phyloP scores from a whole-genome alignment of 1,140 invertebrate genomes.

The Hormaphis cornu region DNA sequence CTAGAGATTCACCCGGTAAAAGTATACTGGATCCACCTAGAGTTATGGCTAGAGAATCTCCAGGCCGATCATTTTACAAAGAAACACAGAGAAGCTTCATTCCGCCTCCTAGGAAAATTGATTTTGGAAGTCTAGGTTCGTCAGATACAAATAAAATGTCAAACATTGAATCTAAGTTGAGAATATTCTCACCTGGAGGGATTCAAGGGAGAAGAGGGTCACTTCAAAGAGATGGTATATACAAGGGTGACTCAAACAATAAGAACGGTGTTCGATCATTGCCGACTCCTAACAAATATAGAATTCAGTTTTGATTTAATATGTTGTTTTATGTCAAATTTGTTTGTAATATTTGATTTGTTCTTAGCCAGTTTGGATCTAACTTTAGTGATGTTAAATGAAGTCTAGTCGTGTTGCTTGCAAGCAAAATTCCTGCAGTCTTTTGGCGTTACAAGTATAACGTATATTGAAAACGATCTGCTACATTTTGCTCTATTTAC shows the following conservation, averaged over 20 bases:
- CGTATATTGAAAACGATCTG: conserved; percentile 27
- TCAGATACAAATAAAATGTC: conserved; percentile 20
- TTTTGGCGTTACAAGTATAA: conserved; percentile 25
- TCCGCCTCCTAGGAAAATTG: conserved; percentile 38
- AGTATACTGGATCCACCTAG: conserved; percentile 19
- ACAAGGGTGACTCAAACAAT: conserved; percentile 19
- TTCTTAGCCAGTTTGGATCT: neutral
- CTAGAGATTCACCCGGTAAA: conserved; percentile 12
- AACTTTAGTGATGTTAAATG: conserved; percentile 1
- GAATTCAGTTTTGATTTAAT: conserved; percentile 38
- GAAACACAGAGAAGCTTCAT: conserved; percentile 35
- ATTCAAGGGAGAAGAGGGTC: conserved; percentile 36
- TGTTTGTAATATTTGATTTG: neutral
- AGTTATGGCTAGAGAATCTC: conserved; percentile 28
- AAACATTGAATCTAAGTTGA: conserved; percentile 37
- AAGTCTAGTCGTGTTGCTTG: neutral
- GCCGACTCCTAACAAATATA: conserved; percentile 40
- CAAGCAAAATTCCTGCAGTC: conserved; percentile 2
- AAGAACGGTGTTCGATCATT: conserved; percentile 37
- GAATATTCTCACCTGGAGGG: conserved; percentile 33
- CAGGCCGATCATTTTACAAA: conserved; percentile 30
- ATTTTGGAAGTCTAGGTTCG: conserved; percentile 36
- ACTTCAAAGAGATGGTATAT: conserved; percentile 33
- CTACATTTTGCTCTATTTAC: neutral
- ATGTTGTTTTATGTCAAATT: neutral